Evolutionary conservation across 2,888 invertebrate genomes (phyloP), one percentile per base, ranked within the genome.

Genomic region (Tipula unca): DNA sequence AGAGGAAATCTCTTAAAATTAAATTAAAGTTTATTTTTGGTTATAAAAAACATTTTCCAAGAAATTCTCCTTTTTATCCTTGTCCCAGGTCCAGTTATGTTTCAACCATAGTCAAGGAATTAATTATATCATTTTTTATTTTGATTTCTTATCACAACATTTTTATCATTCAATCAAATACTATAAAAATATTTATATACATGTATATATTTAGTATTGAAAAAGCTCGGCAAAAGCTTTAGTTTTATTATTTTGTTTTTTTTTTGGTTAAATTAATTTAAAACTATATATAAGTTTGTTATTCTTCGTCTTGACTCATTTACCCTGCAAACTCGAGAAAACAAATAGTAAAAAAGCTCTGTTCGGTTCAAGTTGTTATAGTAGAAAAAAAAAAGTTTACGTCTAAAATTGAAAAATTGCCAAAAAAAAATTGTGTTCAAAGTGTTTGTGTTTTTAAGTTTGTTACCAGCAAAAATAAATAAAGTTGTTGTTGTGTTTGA

Each of bases 51-150:
- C 54, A n/a, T 69, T 69, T 69, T 48, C 1, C 1, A 69, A 25
- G 25, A 69, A 69, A 69, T 69, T 69, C 69, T 69, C 69, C 69
- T 69, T 25, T 69, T 69, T 69, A 69, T 69, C 69, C 69, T 69
- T 69, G 69, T 69, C 69, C 69, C 69, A 69, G 69, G 69, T 69
- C 69, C 69, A 69, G 69, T 69, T 25, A 69, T 69, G 69, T 69
- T 69, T 25, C 69, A 69, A 69, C 69, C 69, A 25, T 10, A 69
- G 69, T 69, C 25, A 69, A 8, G 69, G 69, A 69, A 69, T 69
- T 69, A 10, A 25, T 25, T 25, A 25, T 69, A 69, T 69, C 20
- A 25, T 69, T 69, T 69, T 69, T 69, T 32, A 6, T 25, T 69
- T 69, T 69, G 69, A 10, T 69, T 69, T 69, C 69, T 69, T 69